Evolutionary conservation across 2,113 vertebrate species (phyloP).

Genomic region (Notarius lentiginosus): DNA sequence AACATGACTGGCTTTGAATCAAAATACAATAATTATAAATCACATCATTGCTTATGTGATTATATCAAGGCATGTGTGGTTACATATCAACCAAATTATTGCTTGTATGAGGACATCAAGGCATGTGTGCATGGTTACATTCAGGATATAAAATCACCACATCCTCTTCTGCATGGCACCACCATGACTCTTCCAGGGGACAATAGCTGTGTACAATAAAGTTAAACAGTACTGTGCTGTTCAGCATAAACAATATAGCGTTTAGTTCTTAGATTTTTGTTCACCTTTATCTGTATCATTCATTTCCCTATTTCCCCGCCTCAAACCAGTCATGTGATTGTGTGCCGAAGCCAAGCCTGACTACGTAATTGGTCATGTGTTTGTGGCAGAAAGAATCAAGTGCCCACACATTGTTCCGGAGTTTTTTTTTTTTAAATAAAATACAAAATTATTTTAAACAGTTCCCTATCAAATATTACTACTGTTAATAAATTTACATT

Average conservation of each 20-base stretch:
- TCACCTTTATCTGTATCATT: not conserved
- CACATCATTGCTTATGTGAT: too few relatives aligned
- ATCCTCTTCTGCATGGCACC: too few relatives aligned
- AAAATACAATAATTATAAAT: too few relatives aligned
- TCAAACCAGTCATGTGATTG: not conserved
- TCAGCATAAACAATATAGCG: not conserved
- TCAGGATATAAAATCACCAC: too few relatives aligned
- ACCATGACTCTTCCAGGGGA: too few relatives aligned
- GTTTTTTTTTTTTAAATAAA: not conserved
- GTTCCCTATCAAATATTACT: not conserved
- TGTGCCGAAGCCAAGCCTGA: rapidly evolving
- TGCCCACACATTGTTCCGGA: not conserved
- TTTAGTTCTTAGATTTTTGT: not conserved
- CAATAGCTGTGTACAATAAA: not conserved
- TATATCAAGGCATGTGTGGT: too few relatives aligned
- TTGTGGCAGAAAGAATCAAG: not conserved
- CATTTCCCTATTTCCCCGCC: not conserved
- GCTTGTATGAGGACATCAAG: too few relatives aligned
- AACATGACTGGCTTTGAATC: too few relatives aligned
- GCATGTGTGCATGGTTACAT: too few relatives aligned
- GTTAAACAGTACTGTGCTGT: not conserved
- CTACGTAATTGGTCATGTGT: not conserved
- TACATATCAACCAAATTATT: too few relatives aligned
- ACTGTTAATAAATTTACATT: not conserved
- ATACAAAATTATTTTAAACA: not conserved